phyloP scores from a whole-genome alignment of 2,888 invertebrate species.

The Mesoligia furuncula region DNA sequence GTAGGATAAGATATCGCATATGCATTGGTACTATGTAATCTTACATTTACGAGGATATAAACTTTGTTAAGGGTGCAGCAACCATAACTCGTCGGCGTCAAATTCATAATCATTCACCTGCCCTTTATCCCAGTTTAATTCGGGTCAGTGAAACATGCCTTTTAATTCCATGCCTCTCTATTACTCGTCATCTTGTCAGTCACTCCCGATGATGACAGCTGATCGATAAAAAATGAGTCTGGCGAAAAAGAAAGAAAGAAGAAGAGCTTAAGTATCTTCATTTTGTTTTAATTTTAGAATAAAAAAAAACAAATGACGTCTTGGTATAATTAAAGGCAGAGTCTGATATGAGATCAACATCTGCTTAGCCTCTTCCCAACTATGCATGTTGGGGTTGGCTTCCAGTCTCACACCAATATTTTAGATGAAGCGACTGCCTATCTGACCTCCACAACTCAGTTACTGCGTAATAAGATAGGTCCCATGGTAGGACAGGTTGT shows the following conservation, averaged over 20 bases:
- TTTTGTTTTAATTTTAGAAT: neutral
- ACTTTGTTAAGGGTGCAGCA: neutral
- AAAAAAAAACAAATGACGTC: neutral
- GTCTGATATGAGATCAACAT: too few species aligned
- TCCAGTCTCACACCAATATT: too few species aligned
- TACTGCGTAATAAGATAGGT: too few species aligned
- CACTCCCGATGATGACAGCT: neutral
- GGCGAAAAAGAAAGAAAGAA: neutral
- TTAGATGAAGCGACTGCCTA: too few species aligned
- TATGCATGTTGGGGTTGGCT: too few species aligned
- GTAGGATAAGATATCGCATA: conserved; percentile 38
- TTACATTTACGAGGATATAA: conserved; percentile 7
- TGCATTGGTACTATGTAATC: conserved; percentile 40
- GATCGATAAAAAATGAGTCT: neutral
- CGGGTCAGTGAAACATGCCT: neutral
- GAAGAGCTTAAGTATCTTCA: neutral
- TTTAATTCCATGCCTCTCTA: neutral
- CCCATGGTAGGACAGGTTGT: too few species aligned
- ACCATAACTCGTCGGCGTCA: neutral
- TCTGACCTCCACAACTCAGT: too few species aligned
- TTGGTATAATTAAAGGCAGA: neutral
- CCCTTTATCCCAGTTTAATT: neutral
- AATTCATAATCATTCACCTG: neutral
- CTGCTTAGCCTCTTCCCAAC: too few species aligned
- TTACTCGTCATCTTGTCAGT: neutral